phyloP scores from a whole-genome alignment of 2,888 invertebrate genomes.

The Physocephala rufipes region DNA sequence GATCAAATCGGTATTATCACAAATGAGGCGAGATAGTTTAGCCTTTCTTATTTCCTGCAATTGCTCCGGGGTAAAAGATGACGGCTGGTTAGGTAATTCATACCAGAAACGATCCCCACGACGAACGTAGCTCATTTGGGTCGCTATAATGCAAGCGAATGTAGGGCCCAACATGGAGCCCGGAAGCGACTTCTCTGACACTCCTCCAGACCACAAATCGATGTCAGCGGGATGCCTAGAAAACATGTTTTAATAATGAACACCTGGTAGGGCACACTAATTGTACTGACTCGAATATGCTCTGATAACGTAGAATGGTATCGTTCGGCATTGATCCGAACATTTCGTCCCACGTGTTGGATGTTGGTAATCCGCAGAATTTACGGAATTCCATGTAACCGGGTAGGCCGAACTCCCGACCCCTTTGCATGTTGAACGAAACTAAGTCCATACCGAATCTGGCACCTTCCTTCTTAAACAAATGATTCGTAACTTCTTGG shows the following conservation, averaged over 20 bases:
- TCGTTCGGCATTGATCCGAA: slow-evolving; percentile 90
- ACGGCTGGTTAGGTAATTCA: slow-evolving; percentile 89
- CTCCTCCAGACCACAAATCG: slow-evolving; percentile 94
- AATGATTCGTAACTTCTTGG: slow-evolving; percentile 88
- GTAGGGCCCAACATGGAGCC: slow-evolving; percentile 95
- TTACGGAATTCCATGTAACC: slow-evolving; percentile 94
- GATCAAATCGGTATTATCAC: slow-evolving; percentile 92
- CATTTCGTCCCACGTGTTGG: slow-evolving; percentile 79
- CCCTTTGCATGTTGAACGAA: slow-evolving; percentile 92
- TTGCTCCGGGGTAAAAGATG: slow-evolving; percentile 89
- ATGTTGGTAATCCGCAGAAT: slow-evolving; percentile 85
- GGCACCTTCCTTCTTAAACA: slow-evolving; percentile 80
- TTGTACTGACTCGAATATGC: slow-evolving; percentile 79
- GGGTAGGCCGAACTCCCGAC: slow-evolving; percentile 89
- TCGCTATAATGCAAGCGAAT: slow-evolving; percentile 92
- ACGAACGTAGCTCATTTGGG: slow-evolving; percentile 89
- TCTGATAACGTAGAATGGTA: slow-evolving; percentile 82
- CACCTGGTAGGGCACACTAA: neutral
- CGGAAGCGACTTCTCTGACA: slow-evolving; percentile 87
- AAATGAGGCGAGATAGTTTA: slow-evolving; percentile 83
- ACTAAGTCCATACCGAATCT: slow-evolving; percentile 89
- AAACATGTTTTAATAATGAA: slow-evolving; percentile 10
- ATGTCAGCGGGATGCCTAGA: slow-evolving; percentile 86
- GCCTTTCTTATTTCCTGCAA: slow-evolving; percentile 83
- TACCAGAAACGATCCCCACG: slow-evolving; percentile 96